Conservation (phyloP, 2,113 vertebrate genomes). For the Xiphophorus couchianus region DNA sequence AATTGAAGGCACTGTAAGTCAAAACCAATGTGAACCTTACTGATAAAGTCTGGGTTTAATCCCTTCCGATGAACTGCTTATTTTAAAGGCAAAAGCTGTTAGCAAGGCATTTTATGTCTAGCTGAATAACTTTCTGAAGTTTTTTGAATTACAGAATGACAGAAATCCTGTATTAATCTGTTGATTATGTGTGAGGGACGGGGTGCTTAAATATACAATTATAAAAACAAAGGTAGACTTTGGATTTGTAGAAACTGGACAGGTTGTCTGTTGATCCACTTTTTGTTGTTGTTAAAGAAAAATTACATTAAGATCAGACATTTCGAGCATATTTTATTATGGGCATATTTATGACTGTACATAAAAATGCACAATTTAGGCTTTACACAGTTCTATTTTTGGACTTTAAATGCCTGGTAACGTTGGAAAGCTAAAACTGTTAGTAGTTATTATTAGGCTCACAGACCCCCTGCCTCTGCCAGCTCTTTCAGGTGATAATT, state of each 20-base stretch:
- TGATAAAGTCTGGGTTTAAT: too few species aligned
- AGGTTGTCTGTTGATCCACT: background rate
- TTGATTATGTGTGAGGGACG: constrained; percentile 3
- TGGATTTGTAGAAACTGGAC: background rate
- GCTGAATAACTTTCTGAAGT: background rate
- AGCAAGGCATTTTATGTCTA: background rate
- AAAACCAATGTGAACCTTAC: too few species aligned
- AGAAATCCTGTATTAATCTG: constrained; percentile 50
- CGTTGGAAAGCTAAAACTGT: constrained; percentile 69
- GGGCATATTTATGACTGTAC: constrained; percentile 30
- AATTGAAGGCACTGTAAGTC: too few species aligned
- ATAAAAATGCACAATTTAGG: constrained; percentile 32
- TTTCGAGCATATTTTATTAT: constrained; percentile 29
- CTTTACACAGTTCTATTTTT: constrained; percentile 29
- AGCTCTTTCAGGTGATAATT: constrained; percentile 75
- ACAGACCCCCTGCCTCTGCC: constrained; percentile 51
- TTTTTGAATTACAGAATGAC: background rate
- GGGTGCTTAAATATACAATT: background rate
- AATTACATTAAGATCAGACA: background rate
- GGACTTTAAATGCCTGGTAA: constrained; percentile 47
- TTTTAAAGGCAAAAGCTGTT: background rate
- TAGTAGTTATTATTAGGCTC: constrained; percentile 70
- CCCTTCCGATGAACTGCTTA: too few species aligned
- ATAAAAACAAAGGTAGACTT: background rate
- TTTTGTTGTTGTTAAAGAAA: background rate